Conservation (phyloP, 2,113 vertebrate species). For the Pachypanchax playfairii region DNA sequence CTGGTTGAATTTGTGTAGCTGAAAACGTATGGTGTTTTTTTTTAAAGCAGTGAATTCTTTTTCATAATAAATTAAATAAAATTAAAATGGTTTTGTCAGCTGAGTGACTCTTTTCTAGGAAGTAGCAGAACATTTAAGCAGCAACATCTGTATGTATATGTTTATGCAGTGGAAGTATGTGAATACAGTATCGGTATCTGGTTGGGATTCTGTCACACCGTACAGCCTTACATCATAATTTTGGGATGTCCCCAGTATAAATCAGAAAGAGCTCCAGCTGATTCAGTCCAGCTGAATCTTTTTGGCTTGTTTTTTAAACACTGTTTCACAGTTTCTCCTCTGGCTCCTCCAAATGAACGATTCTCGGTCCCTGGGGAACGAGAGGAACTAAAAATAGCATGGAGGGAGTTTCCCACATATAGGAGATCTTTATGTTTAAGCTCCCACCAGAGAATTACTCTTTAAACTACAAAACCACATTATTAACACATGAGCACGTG, state of each 20-base stretch:
- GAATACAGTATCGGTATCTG: not conserved
- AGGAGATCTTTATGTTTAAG: too few relatives aligned
- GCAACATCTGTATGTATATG: not conserved
- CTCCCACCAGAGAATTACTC: too few relatives aligned
- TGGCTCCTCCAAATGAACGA: not conserved
- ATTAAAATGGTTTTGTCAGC: constrained; percentile 10
- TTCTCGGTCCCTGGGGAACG: not conserved
- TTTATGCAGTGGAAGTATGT: not conserved
- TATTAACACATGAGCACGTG: too few relatives aligned
- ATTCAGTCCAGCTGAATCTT: not conserved
- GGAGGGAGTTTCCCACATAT: too few relatives aligned
- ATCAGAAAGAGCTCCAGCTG: not conserved
- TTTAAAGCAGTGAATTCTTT: constrained; percentile 54
- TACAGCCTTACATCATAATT: not conserved
- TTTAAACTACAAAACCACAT: too few relatives aligned
- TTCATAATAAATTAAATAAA: constrained; percentile 64
- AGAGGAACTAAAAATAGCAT: not conserved
- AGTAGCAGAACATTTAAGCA: not conserved
- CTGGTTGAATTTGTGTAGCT: constrained; percentile 50
- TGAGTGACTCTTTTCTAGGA: not conserved
- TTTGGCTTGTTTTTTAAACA: not conserved
- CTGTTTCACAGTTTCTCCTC: not conserved
- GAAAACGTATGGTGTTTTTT: constrained; percentile 61
- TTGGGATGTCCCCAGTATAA: not conserved
- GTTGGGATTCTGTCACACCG: not conserved